Evolutionary conservation across 2,888 invertebrate genomes (phyloP), one percentile per base, ranked within the genome.

Genomic region (Cephonodes hylas): DNA sequence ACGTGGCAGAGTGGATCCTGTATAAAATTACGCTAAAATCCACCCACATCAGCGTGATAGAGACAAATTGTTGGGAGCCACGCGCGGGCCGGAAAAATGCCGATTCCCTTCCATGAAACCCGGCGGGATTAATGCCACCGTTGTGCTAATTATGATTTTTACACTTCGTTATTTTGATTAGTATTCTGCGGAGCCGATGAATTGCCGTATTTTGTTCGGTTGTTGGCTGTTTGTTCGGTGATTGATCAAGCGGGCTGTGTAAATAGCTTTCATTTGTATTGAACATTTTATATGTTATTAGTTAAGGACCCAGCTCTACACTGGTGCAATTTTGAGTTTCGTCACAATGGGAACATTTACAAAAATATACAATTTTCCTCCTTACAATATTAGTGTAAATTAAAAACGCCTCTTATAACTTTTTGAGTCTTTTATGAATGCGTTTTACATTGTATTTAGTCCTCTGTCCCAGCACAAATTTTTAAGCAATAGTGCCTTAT

Each of bases 21-120:
- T 67, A 68, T 66, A 67, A 70, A 68, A 70, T 72, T 69, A 66
- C 61, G 48, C 27, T 56, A 64, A 38, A 71, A 70, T 66, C 46
- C 53, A 42, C 61, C 53, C 57, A 63, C 61, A 69, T 70, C 67
- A 59, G 65, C 59, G 38, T 59, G 61, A 66, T 66, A 66, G 61
- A 65, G 66, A 66, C 64, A 68, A 70, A 70, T 70, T 64, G 65
- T 62, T 56, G 61, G 8, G 59, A 64, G 58, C n/a, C 61, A 62
- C 42, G 62, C 31, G 63, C 44, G 59, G 58, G 63, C 23, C 53
- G 63, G 66, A 66, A 68, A 71, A 70, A 65, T 13, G 61, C 31
- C 62, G 58, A 64, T 65, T 64, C 68, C n/a, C 27, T 18, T 23
- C 10, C 23, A 44, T 42, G 27, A 20, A 45, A 31, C 53, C 15